These are phyloP conservation scores for Harpagifer antarcticus DNA, from an alignment of 2,797 vertebrate genomes.

Conservation along the genomic window DNA sequence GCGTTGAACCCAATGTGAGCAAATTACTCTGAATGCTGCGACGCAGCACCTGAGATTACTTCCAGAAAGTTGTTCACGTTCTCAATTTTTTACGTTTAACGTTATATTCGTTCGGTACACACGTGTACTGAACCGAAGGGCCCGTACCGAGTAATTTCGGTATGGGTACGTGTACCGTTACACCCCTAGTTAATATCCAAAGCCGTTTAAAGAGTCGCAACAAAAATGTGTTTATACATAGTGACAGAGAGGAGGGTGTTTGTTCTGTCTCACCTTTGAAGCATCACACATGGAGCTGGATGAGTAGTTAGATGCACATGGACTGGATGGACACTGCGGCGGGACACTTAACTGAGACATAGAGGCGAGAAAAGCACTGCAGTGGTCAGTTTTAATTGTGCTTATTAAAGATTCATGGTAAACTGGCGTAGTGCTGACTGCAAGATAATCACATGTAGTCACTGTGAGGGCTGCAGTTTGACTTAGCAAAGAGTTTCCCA, in stretches of 20 bases:
- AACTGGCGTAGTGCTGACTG: neutral
- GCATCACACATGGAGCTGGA: constrained; percentile 12
- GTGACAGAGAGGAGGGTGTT: neutral
- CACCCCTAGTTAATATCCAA: no score
- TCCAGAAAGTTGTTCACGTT: no score
- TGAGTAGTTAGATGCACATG: neutral
- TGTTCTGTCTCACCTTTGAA: constrained; percentile 43
- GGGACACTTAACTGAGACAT: constrained; percentile 20
- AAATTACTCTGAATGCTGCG: no score
- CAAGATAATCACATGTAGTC: neutral
- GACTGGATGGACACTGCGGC: neutral
- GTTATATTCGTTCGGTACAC: no score
- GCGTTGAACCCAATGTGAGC: no score
- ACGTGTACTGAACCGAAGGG: no score
- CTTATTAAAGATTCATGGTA: neutral
- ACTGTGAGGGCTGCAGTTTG: neutral
- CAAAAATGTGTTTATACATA: neutral
- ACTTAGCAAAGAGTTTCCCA: neutral
- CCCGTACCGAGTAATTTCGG: no score
- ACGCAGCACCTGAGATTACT: no score
- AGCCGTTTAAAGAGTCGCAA: no score
- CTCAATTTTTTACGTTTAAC: no score
- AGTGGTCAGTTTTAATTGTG: neutral
- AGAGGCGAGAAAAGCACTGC: neutral
- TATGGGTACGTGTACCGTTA: no score